These are phyloP conservation scores for Lemur catta DNA, from an alignment of 2,797 vertebrate species.

Conservation along the genomic window DNA sequence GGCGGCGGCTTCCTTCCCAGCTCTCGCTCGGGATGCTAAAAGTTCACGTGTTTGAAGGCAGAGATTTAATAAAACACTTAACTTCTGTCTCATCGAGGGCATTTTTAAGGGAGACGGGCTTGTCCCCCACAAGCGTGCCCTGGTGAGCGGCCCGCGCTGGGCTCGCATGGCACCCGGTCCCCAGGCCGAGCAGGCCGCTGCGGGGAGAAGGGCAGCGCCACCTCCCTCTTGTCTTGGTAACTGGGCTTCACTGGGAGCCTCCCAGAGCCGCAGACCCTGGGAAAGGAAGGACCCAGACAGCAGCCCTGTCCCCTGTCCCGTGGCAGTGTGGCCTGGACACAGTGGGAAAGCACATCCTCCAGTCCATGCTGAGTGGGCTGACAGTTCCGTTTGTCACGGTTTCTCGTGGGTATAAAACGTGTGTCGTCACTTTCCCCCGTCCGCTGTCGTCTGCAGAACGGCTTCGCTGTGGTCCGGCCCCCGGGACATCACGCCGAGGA, in stretches of 20 bases:
- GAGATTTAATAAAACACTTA: accelerated
- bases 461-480: slow-evolving; percentile 96
- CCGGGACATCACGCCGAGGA: slow-evolving; percentile 98
- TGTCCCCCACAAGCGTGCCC: accelerated
- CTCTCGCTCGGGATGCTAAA: accelerated
- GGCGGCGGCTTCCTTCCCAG: not conserved
- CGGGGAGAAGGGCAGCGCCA: too few species aligned
- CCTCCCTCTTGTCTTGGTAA: not conserved
- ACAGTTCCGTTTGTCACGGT: accelerated
- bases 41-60: accelerated
- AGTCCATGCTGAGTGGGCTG: accelerated
- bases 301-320: accelerated
- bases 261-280: accelerated
- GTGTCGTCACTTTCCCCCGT: not conserved
- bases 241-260: accelerated
- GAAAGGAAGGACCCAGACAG: not conserved
- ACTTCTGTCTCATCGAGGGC: not conserved
- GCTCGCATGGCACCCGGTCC: too few species aligned
- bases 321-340: accelerated
- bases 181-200: accelerated
- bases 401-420: not conserved
- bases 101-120: accelerated
- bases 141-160: not conserved
- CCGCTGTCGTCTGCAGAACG: slow-evolving; percentile 86
- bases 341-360: accelerated